Evolutionary conservation across 2,888 invertebrate genomes (phyloP).

Genomic region (Hypomecis atomaria): DNA sequence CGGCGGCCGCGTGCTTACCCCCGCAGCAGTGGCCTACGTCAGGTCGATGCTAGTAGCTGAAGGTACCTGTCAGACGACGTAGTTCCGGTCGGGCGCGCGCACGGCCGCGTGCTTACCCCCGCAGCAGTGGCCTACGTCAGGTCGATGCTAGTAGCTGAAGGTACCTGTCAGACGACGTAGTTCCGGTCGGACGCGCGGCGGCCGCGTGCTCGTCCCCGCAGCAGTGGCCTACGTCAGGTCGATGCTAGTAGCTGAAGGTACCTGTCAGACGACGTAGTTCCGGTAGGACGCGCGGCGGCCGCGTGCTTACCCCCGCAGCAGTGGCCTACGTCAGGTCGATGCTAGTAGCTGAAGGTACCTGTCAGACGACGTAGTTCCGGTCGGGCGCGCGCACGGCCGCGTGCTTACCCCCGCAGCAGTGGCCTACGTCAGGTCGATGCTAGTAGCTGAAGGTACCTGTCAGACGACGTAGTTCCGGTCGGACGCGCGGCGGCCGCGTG

Average conservation of each 20-base stretch:
- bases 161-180: slow-evolving; percentile 64
- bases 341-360: too few species aligned
- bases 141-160: too few species aligned
- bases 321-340: too few species aligned
- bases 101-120: slow-evolving; percentile 74
- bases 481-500: slow-evolving; percentile 62
- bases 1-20: slow-evolving; percentile 56
- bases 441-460: neutral
- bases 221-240: too few species aligned
- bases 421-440: slow-evolving; percentile 70
- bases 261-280: slow-evolving; percentile 71
- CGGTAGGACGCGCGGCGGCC: slow-evolving; percentile 63
- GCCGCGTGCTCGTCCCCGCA: slow-evolving; percentile 47
- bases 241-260: too few species aligned
- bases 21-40: too few species aligned
- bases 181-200: slow-evolving; percentile 64
- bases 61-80: slow-evolving; percentile 60
- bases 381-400: slow-evolving; percentile 62
- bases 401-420: slow-evolving; percentile 79
- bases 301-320: neutral
- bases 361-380: slow-evolving; percentile 73
- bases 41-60: too few species aligned
- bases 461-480: slow-evolving; percentile 73
- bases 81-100: slow-evolving; percentile 67
- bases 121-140: slow-evolving; percentile 80